A percentile compares a stretch with the other conserved stretches of the same genome.
These are phyloP conservation scores for Anagyrus pseudococci DNA, from an alignment of 2,888 invertebrate species.

Conservation along the genomic window DNA sequence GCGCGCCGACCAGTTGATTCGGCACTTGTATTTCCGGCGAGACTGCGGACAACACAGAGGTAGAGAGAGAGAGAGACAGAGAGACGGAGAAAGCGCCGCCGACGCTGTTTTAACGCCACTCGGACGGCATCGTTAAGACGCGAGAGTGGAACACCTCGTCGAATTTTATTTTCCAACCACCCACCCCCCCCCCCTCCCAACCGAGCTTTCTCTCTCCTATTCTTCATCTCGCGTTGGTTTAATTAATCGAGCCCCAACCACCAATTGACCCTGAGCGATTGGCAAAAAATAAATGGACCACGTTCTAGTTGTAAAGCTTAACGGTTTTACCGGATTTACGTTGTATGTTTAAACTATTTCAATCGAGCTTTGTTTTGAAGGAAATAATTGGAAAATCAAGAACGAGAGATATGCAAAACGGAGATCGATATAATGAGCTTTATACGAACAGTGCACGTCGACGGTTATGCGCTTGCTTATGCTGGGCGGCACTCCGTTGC, in stretches of 20 bases:
- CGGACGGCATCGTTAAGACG: constrained; percentile 10
- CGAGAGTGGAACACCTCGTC: too few species aligned
- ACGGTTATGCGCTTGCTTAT: constrained; percentile 88
- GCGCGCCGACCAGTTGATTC: constrained; percentile 90
- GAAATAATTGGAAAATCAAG: not conserved
- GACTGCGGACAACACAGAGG: constrained; percentile 66
- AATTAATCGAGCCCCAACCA: not conserved
- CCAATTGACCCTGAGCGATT: not conserved
- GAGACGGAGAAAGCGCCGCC: not conserved
- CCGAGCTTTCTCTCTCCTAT: too few species aligned
- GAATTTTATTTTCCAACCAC: too few species aligned
- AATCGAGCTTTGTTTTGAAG: too few species aligned
- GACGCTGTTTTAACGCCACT: constrained; percentile 6
- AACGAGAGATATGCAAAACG: not conserved
- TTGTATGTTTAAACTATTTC: too few species aligned
- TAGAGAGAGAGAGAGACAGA: not conserved
- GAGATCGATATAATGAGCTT: not conserved
- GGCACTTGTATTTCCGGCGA: constrained; percentile 91
- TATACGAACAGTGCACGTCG: constrained; percentile 87
- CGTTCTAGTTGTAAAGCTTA: not conserved
- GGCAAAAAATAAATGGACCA: not conserved
- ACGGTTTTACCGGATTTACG: not conserved
- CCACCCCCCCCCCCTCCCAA: too few species aligned
- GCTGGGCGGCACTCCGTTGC: constrained; percentile 86
- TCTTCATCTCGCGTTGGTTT: too few species aligned